Percentiles rank a stretch among this genome's conserved stretches.
Conservation (phyloP, 2,888 invertebrate species). For the Omphaloscelis lunosa region DNA sequence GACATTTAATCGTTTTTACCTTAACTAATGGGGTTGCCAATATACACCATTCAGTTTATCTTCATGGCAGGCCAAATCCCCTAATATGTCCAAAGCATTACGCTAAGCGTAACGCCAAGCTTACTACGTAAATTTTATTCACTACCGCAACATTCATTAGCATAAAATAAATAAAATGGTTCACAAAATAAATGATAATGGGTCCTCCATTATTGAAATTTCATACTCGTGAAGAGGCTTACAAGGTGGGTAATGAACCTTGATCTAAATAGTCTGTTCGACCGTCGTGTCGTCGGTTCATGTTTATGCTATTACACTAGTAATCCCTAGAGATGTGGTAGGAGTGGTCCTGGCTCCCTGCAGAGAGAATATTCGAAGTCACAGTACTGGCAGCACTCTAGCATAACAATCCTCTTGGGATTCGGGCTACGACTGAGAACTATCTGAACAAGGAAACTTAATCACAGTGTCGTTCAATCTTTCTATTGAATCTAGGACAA, state of each 20-base stretch:
- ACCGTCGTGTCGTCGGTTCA: conserved; percentile 32
- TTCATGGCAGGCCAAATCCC: conserved; percentile 41
- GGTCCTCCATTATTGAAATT: conserved; percentile 65
- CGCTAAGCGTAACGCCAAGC: no score
- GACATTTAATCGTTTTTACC: conserved; percentile 29
- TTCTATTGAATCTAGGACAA: conserved; percentile 2
- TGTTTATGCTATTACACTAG: conserved; percentile 39
- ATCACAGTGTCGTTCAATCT: conserved; percentile 2
- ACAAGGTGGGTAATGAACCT: conserved; percentile 62
- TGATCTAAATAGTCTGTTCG: conserved; percentile 55
- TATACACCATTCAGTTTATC: conserved; percentile 49
- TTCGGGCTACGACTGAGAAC: background rate
- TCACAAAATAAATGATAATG: conserved; percentile 65
- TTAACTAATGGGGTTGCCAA: conserved; percentile 36
- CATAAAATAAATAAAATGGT: conserved; percentile 69
- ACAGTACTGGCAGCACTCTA: conserved; percentile 37
- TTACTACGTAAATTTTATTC: conserved; percentile 59
- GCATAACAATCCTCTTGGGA: conserved; percentile 7
- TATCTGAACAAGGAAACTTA: conserved; percentile 13
- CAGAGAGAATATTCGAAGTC: conserved; percentile 8
- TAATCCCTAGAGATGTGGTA: conserved; percentile 24
- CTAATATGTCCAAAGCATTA: conserved; percentile 57
- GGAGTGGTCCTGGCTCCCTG: background rate
- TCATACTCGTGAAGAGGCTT: conserved; percentile 56
- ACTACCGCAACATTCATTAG: conserved; percentile 57